Evolutionary conservation across 1,140 invertebrate genomes (phyloP), one percentile per base, ranked within the genome.

Genomic region (Samia ricini): DNA sequence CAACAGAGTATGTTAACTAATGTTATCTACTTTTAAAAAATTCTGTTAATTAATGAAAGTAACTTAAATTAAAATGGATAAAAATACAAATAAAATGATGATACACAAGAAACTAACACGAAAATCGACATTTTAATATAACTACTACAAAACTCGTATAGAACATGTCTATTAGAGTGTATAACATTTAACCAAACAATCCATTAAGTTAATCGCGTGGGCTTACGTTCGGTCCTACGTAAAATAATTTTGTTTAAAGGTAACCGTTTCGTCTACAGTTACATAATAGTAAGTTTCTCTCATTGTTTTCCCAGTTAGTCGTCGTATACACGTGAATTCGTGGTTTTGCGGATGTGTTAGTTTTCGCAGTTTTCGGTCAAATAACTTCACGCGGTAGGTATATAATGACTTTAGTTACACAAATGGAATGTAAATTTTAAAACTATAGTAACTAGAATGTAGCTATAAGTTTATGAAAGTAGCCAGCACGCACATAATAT

Each of bases 291-390:
- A 7, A 20, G 26, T 33, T 42, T 42, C 24, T 36, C 12, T 57
- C 26, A 57, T 57, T 57, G 56, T 57, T 57, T 57, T 66, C 52
- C 62, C 49, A 64, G 60, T 58, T 29, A 29, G 18, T 69, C 68
- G 26, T 68, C 63, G 70, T 80, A 73, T 69, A 76, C 74, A 65
- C 60, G 77, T 61, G 59, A 77, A 74, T 56, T 60, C 70, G 68
- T 75, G 64, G 33, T 71, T 72, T 67, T 54, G 71, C 65, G 61
- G 18, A 51, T 52, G 65, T 75, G 74, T 74, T 60, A 72, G 48
- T 70, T 79, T 78, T 77, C 73, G 70, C 72, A 74, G 22, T 23
- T 42, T 57, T 26, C 24, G 56, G 20, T 36, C 12, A 57, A 36
- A 36, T 36, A 57, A 33, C 29, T 26, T 26, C 24, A 20, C 4